phyloP scores from a whole-genome alignment of 1,140 invertebrate genomes.

The Tetramorium parvispinum region DNA sequence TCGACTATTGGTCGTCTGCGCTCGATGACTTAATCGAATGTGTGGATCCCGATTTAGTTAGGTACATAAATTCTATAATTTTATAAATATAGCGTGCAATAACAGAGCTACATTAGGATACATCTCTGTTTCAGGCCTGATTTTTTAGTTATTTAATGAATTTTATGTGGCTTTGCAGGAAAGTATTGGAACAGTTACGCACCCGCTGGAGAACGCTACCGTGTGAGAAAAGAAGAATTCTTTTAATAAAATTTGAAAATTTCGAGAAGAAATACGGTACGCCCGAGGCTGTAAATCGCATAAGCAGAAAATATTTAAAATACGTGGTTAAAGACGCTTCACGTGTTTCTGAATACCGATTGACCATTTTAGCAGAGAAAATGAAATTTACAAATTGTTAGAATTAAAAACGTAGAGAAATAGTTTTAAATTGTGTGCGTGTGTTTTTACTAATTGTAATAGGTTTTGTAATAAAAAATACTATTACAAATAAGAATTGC shows the following conservation, averaged over 20 bases:
- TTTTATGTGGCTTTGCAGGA: conserved; percentile 85
- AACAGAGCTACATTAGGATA: not conserved
- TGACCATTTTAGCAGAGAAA: conserved; percentile 29
- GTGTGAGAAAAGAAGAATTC: conserved; percentile 92
- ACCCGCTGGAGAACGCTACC: conserved; percentile 90
- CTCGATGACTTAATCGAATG: conserved; percentile 93
- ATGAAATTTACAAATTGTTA: too few species aligned
- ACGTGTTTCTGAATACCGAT: too few species aligned
- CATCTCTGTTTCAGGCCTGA: not conserved
- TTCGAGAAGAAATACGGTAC: conserved; percentile 93
- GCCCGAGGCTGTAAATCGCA: conserved; percentile 87
- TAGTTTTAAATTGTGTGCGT: too few species aligned
- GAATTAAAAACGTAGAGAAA: too few species aligned
- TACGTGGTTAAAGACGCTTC: too few species aligned
- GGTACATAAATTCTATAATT: conserved; percentile 86
- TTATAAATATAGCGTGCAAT: not conserved
- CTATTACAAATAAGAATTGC: too few species aligned
- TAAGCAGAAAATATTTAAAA: conserved; percentile 88
- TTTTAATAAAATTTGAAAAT: conserved; percentile 95
- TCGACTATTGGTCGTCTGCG: conserved; percentile 95
- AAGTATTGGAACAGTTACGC: conserved; percentile 92
- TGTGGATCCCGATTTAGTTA: conserved; percentile 89
- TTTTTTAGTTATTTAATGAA: conserved; percentile 13
- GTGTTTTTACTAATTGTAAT: too few species aligned
- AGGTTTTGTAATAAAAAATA: too few species aligned